A percentile compares a stretch with the other conserved stretches of the same genome.
Conservation (phyloP, 2,888 invertebrate genomes). For the Caenorhabditis macrosperma region DNA sequence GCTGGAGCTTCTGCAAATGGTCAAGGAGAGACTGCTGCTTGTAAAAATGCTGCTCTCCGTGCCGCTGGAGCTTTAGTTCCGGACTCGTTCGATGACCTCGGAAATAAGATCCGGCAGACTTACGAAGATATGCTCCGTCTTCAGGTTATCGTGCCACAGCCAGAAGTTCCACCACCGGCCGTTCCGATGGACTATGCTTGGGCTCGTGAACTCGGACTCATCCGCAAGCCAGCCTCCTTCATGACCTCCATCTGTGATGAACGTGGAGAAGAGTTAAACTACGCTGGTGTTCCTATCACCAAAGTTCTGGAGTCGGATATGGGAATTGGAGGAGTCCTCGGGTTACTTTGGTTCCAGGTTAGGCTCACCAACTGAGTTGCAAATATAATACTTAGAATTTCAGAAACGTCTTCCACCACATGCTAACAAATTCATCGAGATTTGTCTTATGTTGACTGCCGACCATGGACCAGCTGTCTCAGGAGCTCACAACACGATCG, state of each 20-base stretch:
- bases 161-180: conserved; percentile 96
- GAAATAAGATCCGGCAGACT: conserved; percentile 83
- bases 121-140: conserved; percentile 86
- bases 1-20: conserved; percentile 98
- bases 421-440: conserved; percentile 97
- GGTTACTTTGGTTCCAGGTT: conserved; percentile 97
- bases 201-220: conserved; percentile 98
- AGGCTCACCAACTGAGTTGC: conserved; percentile 71
- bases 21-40: conserved; percentile 91
- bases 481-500: conserved; percentile 85
- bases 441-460: conserved; percentile 98
- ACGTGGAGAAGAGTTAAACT: conserved; percentile 86
- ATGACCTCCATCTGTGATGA: conserved; percentile 99
- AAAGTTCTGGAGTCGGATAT: conserved; percentile 92
- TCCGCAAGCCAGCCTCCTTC: conserved; percentile 98
- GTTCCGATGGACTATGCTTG: conserved; percentile 99
- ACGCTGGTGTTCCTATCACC: conserved; percentile 91
- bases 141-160: conserved; percentile 89
- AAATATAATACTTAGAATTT: conserved; percentile 6
- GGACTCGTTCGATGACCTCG: conserved; percentile 91
- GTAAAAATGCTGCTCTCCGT: conserved; percentile 91
- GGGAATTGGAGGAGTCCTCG: conserved; percentile 97
- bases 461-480: conserved; percentile 99
- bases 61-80: conserved; percentile 93
- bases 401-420: conserved; percentile 87